These are phyloP conservation scores for Chironex yamaguchii DNA, from an alignment of 30 jellyfish, hydroid and myxozoan genomes.

Conservation along the genomic window DNA sequence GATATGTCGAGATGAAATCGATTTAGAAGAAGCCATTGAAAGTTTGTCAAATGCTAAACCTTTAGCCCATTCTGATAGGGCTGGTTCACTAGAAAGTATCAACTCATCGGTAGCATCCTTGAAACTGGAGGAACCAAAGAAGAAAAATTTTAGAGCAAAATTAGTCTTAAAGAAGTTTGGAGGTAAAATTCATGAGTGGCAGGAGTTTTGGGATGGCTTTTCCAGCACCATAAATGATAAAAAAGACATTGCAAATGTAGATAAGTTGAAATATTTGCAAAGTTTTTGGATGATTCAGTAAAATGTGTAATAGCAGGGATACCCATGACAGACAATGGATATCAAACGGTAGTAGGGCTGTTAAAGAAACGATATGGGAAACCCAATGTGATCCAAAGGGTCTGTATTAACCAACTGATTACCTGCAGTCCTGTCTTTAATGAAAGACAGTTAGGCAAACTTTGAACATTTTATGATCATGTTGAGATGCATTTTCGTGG, in stretches of 20 bases:
- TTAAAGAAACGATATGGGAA: neutral
- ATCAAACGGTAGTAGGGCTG: too few species aligned
- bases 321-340: neutral
- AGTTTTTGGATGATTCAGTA: constrained; percentile 20
- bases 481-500: neutral
- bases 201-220: constrained; percentile 26
- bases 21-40: too few species aligned
- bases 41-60: too few species aligned
- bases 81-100: neutral
- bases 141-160: too few species aligned
- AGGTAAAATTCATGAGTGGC: constrained; percentile 17
- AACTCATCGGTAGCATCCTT: neutral
- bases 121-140: too few species aligned
- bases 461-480: neutral
- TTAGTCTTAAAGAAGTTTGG: neutral
- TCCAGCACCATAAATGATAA: neutral
- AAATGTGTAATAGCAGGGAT: constrained; percentile 1
- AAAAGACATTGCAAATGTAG: constrained; percentile 9
- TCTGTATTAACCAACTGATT: neutral
- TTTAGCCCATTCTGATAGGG: too few species aligned
- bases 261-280: constrained; percentile 16
- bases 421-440: neutral
- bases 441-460: too few species aligned
- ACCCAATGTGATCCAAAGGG: neutral
- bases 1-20: too few species aligned